A percentile compares a stretch with the other conserved stretches of the same genome.
Evolutionary conservation across 2,113 vertebrate genomes (phyloP).

Genomic region (Neodon shergylaensis): DNA sequence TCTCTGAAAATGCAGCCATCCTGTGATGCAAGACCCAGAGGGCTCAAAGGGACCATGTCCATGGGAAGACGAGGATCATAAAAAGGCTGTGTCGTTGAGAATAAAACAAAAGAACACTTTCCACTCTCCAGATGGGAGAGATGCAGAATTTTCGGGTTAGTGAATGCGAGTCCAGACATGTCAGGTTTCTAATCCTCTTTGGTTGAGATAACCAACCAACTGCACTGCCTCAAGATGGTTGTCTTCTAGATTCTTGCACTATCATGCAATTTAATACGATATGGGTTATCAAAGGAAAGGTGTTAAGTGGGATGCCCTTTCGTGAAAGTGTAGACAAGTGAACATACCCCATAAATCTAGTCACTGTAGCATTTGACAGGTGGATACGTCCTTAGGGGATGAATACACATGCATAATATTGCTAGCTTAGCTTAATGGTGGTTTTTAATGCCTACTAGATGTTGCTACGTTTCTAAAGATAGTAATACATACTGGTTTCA

Average conservation of each 20-base stretch:
- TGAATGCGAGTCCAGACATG: conserved; percentile 1
- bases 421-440: conserved; percentile 21
- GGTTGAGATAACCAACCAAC: conserved; percentile 22
- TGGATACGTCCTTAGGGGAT: background rate
- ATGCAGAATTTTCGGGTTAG: background rate
- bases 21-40: conserved; percentile 35
- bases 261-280: background rate
- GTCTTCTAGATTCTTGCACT: background rate
- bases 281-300: background rate
- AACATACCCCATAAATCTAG: background rate
- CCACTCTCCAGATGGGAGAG: background rate
- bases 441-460: background rate
- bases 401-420: background rate
- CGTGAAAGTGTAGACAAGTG: background rate
- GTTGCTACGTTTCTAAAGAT: background rate
- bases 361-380: background rate
- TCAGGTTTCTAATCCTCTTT: conserved; percentile 37
- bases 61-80: background rate
- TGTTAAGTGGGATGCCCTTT: background rate
- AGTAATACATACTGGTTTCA: conserved; percentile 34
- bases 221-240: background rate
- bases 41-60: conserved; percentile 51
- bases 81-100: background rate
- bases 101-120: conserved; percentile 49
- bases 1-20: conserved; percentile 75